Percentiles rank a stretch among this genome's conserved stretches.
Evolutionary conservation across 2,113 vertebrate species (phyloP).

Genomic region (Chaenogobius annularis): DNA sequence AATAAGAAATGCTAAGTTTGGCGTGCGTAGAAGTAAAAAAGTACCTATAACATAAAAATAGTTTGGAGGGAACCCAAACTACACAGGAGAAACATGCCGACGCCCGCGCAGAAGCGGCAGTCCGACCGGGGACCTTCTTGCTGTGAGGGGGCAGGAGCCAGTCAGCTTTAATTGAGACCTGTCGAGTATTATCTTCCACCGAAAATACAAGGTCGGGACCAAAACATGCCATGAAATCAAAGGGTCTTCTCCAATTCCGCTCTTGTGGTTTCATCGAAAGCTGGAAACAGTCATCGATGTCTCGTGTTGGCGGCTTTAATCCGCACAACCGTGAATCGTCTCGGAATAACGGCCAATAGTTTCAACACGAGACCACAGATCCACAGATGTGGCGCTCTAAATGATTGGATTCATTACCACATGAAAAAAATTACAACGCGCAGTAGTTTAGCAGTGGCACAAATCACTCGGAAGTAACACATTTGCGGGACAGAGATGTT

Average conservation of each 20-base stretch:
- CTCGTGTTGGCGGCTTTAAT: background rate
- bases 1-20: too few species aligned
- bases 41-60: too few species aligned
- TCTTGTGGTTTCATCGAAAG: background rate
- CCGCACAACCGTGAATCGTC: background rate
- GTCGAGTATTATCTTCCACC: too few species aligned
- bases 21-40: too few species aligned
- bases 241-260: background rate
- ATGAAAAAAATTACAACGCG: background rate
- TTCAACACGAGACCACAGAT: background rate
- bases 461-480: background rate
- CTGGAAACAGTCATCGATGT: background rate
- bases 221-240: background rate
- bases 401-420: background rate
- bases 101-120: too few species aligned
- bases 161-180: too few species aligned
- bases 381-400: background rate
- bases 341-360: background rate
- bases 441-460: background rate
- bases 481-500: constrained; percentile 1
- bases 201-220: background rate
- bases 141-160: too few species aligned
- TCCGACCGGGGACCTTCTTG: too few species aligned
- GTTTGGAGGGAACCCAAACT: too few species aligned
- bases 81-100: too few species aligned